These are phyloP conservation scores for Phocides pigmalion DNA, from an alignment of 1,140 invertebrate species.

Conservation along the genomic window DNA sequence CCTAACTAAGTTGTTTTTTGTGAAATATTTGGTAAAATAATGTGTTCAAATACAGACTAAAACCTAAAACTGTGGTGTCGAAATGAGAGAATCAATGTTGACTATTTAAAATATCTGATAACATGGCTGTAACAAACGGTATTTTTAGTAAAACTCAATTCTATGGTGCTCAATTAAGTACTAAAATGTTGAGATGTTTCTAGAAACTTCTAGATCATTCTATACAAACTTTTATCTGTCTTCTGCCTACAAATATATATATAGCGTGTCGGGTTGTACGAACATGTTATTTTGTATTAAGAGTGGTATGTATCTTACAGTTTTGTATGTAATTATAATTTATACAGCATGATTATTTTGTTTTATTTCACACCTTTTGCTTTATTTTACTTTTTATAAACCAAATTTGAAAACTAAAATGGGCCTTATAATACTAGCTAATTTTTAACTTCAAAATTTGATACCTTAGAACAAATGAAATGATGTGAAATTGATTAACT, in stretches of 20 bases:
- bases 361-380: slow-evolving; percentile 36
- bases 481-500: too few species aligned
- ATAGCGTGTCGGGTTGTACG: slow-evolving; percentile 17
- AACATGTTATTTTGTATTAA: slow-evolving; percentile 39
- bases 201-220: background rate
- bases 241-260: slow-evolving; percentile 1
- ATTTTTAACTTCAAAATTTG: too few species aligned
- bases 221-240: background rate
- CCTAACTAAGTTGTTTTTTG: too few species aligned
- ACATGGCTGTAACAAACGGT: slow-evolving; percentile 3
- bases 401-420: too few species aligned
- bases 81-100: too few species aligned
- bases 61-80: too few species aligned
- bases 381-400: too few species aligned
- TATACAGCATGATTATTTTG: slow-evolving; percentile 35
- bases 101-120: background rate
- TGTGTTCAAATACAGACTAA: too few species aligned
- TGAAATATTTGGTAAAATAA: too few species aligned
- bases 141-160: slow-evolving; percentile 6
- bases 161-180: slow-evolving; percentile 14
- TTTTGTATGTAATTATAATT: slow-evolving; percentile 53
- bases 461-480: too few species aligned
- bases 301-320: slow-evolving; percentile 40
- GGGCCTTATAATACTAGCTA: too few species aligned
- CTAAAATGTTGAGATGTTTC: slow-evolving; percentile 2